Conservation (phyloP, 2,888 invertebrate genomes). For the Ctena decussata region DNA sequence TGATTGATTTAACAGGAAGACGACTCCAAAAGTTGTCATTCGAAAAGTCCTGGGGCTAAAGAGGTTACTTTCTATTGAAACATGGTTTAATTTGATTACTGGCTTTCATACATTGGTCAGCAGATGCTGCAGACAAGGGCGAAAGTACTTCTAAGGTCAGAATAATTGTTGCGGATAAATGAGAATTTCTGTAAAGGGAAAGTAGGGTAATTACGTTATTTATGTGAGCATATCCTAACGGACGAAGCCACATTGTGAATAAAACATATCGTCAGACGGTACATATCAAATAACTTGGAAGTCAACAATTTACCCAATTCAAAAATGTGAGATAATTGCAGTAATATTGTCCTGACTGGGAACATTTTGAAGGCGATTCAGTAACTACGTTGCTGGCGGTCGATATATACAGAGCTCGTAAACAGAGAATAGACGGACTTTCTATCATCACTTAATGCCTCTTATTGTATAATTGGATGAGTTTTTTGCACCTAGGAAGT, state of each 20-base stretch:
- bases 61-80: neutral
- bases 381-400: constrained; percentile 5
- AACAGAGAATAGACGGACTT: neutral
- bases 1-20: constrained; percentile 17
- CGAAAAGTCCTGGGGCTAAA: neutral
- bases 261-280: constrained; percentile 6
- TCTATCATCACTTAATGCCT: constrained; percentile 42
- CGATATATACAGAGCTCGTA: constrained; percentile 9
- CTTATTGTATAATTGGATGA: constrained; percentile 58
- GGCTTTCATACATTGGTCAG: neutral
- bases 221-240: neutral
- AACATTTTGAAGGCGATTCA: constrained; percentile 9
- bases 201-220: neutral
- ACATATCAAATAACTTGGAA: constrained; percentile 14
- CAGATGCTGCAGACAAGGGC: neutral
- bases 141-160: neutral
- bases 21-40: constrained; percentile 4
- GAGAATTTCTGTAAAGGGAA: neutral
- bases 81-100: neutral
- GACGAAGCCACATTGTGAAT: constrained; percentile 2
- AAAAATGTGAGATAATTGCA: constrained; percentile 43
- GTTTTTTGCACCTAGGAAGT: constrained; percentile 41
- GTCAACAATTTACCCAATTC: constrained; percentile 43
- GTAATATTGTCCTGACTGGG: constrained; percentile 30
- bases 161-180: neutral